Conservation (phyloP, 2,797 vertebrate species). For the Philypnodon macrostomus region DNA sequence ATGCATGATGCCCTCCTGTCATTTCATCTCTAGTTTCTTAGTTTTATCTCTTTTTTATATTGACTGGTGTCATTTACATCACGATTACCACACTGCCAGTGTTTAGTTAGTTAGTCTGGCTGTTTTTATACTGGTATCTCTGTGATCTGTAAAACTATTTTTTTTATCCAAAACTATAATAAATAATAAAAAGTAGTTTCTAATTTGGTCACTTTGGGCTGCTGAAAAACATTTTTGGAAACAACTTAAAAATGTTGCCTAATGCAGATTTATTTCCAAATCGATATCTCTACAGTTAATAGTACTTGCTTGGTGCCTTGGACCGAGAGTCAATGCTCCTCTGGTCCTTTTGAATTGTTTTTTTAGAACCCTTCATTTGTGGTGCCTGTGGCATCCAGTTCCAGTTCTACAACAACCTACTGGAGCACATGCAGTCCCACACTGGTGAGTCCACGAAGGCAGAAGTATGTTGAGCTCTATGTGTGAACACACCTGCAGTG, state of each 20-base stretch:
- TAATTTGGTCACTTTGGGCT: constrained; percentile 1
- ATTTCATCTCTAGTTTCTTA: constrained; percentile 34
- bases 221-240: neutral
- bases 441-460: constrained; percentile 85
- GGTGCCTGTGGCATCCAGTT: constrained; percentile 99
- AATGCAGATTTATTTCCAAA: neutral
- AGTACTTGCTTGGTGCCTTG: constrained; percentile 43
- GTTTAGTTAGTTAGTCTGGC: too few species aligned
- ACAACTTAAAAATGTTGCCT: neutral
- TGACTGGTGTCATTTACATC: neutral
- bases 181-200: neutral
- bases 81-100: neutral
- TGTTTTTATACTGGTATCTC: too few species aligned
- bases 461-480: constrained; percentile 48
- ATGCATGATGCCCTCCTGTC: constrained; percentile 18
- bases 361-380: constrained; percentile 96
- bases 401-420: constrained; percentile 99
- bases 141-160: too few species aligned
- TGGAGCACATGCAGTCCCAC: constrained; percentile 99
- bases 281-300: constrained; percentile 23
- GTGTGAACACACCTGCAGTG: constrained; percentile 38
- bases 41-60: neutral
- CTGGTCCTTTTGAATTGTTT: constrained; percentile 78
- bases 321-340: constrained; percentile 61
- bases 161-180: too few species aligned